Evolutionary conservation across 2,797 vertebrate species (phyloP), one percentile per base, ranked within the genome.

Genomic region (Silurus lanzhouensis): DNA sequence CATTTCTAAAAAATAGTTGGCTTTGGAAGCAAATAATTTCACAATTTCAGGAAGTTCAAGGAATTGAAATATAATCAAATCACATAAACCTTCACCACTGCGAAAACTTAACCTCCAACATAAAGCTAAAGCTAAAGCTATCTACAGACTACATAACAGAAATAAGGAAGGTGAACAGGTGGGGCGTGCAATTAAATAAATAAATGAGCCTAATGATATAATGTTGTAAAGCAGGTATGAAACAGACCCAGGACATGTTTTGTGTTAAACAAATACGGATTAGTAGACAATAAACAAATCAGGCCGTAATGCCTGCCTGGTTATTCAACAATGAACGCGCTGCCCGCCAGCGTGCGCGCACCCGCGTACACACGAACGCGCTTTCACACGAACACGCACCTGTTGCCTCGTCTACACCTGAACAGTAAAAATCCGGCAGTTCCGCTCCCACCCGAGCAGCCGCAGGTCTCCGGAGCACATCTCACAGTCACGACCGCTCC

Each of bases 111-210:
- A 58, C 4, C 48, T 52, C 17, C n/a, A 22, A 1, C 4, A 44
- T 31, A 25, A 55, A 57, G n/a, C 82, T 83, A 74, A 63, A 19
- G 82, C 82, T 83, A 75, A 83, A 64, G 82, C 82, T 83, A 63
- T 52, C 60, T 3, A 14, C 6, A 19, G 67, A 58, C 38, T 82
- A 25, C 12, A 46, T 70, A 71, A 44, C 20, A 74, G 38, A 38
- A 31, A 38, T 82, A 71, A 70, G 70, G 48, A 82, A 44, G 48
- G 66, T 27, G 66, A 82, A 60, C 81, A 82, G 81, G 81, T 71
- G 81, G 70, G 27, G n/a, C 15, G 46, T 38, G 55, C 81, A 58
- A 70, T 70, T 57, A 68, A 82, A 67, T 22, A 9, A 22, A 55
- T 22, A 12, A 70, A 55, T 8, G 31, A 58, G 0, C 19, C 12